These are phyloP conservation scores for Drosophila sturtevanti DNA, from an alignment of 1,140 invertebrate species.

Conservation along the genomic window DNA sequence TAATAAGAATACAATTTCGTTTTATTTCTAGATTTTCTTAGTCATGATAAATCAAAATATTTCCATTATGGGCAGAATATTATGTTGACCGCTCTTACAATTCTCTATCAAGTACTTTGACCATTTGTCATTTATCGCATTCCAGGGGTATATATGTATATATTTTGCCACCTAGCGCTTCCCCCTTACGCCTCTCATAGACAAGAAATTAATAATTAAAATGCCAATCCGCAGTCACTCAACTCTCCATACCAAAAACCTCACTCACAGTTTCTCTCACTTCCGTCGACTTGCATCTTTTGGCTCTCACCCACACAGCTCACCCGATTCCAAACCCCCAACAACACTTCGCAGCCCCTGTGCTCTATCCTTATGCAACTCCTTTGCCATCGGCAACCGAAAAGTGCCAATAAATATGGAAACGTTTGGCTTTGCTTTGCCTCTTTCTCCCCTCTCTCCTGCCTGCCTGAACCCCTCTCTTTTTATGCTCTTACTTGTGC, in stretches of 20 bases:
- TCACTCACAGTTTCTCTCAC: slow-evolving; percentile 25
- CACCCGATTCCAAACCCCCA: slow-evolving; percentile 12
- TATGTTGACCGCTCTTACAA: slow-evolving; percentile 4
- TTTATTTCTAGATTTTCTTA: no score
- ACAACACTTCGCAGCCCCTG: background rate
- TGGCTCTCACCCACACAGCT: slow-evolving; percentile 25
- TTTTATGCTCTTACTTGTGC: slow-evolving; percentile 13
- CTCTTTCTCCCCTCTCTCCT: slow-evolving; percentile 24
- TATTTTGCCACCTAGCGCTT: background rate
- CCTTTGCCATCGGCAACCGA: slow-evolving; percentile 46
- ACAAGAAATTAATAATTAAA: slow-evolving; percentile 68
- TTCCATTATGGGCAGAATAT: background rate
- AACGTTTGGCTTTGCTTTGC: slow-evolving; percentile 56
- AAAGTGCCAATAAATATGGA: slow-evolving; percentile 80
- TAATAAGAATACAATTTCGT: background rate
- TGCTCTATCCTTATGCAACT: background rate
- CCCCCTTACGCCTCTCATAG: slow-evolving; percentile 19
- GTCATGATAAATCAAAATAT: slow-evolving; percentile 3
- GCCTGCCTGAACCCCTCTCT: background rate
- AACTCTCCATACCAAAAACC: slow-evolving; percentile 30
- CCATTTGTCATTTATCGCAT: slow-evolving; percentile 16
- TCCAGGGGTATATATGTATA: background rate
- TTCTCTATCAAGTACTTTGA: background rate
- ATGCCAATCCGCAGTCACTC: slow-evolving; percentile 67
- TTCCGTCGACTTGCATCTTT: slow-evolving; percentile 29